Percentiles rank a stretch among this genome's conserved stretches.
Conservation (phyloP, 2,113 vertebrate genomes). For the Porphyrio hochstetteri region DNA sequence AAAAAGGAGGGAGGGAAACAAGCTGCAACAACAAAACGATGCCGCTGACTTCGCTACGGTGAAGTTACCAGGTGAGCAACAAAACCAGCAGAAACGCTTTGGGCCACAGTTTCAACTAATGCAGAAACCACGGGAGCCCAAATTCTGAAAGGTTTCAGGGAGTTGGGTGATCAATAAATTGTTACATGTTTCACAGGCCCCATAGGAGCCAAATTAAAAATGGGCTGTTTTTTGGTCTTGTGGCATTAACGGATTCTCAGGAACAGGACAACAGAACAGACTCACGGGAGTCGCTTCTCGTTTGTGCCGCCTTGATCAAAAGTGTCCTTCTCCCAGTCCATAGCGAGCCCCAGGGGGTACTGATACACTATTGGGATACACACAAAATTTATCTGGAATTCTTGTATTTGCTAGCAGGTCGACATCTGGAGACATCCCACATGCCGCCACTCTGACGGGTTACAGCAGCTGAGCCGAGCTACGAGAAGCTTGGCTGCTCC, state of each 20-base stretch:
- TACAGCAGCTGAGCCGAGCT: background rate
- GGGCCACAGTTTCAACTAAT: background rate
- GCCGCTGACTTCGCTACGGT: background rate
- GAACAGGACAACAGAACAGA: background rate
- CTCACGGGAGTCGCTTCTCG: fast-evolving
- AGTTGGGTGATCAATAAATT: background rate
- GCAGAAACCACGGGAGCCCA: background rate
- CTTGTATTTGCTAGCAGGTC: background rate
- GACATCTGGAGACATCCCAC: too few relatives aligned
- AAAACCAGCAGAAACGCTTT: background rate
- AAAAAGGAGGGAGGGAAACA: background rate
- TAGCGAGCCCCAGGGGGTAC: background rate
- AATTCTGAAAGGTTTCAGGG: background rate
- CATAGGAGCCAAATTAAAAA: background rate
- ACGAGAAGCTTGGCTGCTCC: fast-evolving
- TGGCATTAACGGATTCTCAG: background rate
- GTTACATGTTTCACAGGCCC: background rate
- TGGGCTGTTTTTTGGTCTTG: background rate
- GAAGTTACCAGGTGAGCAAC: background rate
- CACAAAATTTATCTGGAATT: background rate
- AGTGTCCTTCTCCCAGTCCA: background rate
- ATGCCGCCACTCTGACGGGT: background rate
- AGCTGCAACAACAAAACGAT: background rate
- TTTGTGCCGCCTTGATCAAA: background rate
- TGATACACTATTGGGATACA: background rate